These are phyloP conservation scores for Cacatua alba DNA, from an alignment of 2,113 vertebrate genomes.

Conservation along the genomic window DNA sequence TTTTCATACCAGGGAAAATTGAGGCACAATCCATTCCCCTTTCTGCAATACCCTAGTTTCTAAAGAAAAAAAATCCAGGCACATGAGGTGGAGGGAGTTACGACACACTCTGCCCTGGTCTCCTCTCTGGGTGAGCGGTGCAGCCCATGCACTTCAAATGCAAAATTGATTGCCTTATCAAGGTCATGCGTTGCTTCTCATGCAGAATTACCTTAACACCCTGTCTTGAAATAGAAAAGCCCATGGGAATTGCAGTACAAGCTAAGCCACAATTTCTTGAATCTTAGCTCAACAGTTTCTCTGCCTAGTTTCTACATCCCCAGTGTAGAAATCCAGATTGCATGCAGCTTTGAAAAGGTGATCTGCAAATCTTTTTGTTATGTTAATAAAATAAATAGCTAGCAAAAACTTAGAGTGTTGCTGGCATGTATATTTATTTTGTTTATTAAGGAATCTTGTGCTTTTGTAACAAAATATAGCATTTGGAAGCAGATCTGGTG, in stretches of 20 bases:
- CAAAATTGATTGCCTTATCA: neutral
- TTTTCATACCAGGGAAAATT: neutral
- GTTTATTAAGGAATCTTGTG: constrained; percentile 25
- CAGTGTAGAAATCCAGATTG: neutral
- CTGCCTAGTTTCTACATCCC: neutral
- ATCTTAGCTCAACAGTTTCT: neutral
- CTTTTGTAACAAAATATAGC: neutral
- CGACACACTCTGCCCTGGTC: neutral
- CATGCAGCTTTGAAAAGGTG: constrained; percentile 28
- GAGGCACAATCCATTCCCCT: neutral
- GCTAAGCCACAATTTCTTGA: neutral
- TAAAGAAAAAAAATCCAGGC: neutral
- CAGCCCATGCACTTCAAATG: neutral
- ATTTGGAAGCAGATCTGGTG: constrained; percentile 21
- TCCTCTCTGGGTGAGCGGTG: neutral
- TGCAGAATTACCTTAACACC: neutral
- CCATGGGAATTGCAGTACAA: neutral
- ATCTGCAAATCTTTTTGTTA: constrained; percentile 31
- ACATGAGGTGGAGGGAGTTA: neutral
- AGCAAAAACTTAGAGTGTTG: constrained; percentile 7
- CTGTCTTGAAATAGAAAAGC: neutral
- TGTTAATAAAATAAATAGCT: constrained; percentile 47
- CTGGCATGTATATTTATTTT: constrained; percentile 29
- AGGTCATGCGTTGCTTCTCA: neutral
- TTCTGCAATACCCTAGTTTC: neutral